Base-by-base conservation (phyloP, 2,797 vertebrate species). In the Gobionotothen gibberifrons region DNA sequence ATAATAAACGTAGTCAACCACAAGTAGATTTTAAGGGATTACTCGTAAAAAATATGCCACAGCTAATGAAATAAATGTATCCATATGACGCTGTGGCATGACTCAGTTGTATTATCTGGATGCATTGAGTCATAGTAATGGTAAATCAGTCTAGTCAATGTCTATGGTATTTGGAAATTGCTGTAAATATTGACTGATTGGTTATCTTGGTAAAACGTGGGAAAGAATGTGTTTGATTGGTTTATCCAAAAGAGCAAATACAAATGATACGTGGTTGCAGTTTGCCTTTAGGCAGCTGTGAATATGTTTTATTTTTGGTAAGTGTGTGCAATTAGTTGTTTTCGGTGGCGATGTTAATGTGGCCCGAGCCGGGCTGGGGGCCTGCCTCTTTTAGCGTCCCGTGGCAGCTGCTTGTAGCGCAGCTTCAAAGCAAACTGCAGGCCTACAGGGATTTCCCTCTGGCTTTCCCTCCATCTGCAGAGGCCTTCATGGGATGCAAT, bases 381-480 rank as follows among this genome's bases (percentile, higher is more conserved):
- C 64, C 74, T 55, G 71, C 15, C 59, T 74, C 57, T 83, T 83
- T 82, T 76, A 83, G 76, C 76, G 71, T 75, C 78, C 61, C 5
- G 14, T 72, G 81, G 79, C 83, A 74, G 80, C 83, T 85, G 88
- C 72, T 14, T 81, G 82, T 59, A 81, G 77, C 58, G 17, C 56
- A 15, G 80, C 90, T 91, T 92, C 89, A 93, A 92, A 94, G 85
- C 54, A 74, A 69, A 69, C 49, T 32, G 5, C 39, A 66, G 80
- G 83, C 78, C 90, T 79, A 17, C 57, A 76, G 91, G 89, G 92
- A 92, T 91, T 91, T 89, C 81, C 75, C 69, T 89, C 75, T 88
- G 83, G 85, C 84, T 92, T 94, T 94, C 91, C 93, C 92, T 94
- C 84, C 88, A 90, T 92, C 87, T 87, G 80, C 78, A 81, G 65